Base-by-base conservation (phyloP, 2,888 invertebrate species). In the Cynaeus angustus region DNA sequence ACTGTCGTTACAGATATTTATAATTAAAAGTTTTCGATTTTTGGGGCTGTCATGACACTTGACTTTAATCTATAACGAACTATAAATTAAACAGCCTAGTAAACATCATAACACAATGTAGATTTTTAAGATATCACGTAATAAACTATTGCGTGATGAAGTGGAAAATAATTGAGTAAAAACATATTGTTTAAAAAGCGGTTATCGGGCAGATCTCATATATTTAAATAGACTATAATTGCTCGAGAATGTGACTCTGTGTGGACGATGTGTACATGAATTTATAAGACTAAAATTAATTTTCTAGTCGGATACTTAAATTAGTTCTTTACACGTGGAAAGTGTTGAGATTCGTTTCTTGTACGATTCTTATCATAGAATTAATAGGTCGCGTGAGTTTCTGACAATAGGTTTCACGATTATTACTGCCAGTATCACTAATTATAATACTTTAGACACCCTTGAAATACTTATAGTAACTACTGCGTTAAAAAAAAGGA, bases 341-440 rank as follows among this genome's bases (percentile, higher is more conserved):
- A 55, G 38, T 6, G 55, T 55, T 55, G 55, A 55, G 55, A 55
- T 55, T 55, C 55, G 55, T 55, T 37, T 55, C 37, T 55, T 21
- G 14, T 14, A 8, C 14, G 55, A 55, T 55, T 37, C 55, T 55
- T 55, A 55, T 55, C 55, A 38, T 33, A 9, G 38, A 55, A 55
- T 55, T 55, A 55, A 55, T 37, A 55, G 55, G 55, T 55, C 55
- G 55, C 55, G 55, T 55, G 55, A 37, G 55, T 55, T 55, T 55
- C 55, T 55, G 55, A 55, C 55, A 55, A 55, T 55, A 38, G 38
- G 38, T 55, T 38, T 55, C 16, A 37, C 55, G 55, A 38, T 55
- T 55, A 55, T 55, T 55, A 37, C 38, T 38, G 55, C 33, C 55
- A 55, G 38, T 55, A 55, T 55, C 55, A 55, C 55, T 55, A 55